These are phyloP conservation scores for Cantharis nigra DNA, from an alignment of 2,888 invertebrate species.

Conservation along the genomic window DNA sequence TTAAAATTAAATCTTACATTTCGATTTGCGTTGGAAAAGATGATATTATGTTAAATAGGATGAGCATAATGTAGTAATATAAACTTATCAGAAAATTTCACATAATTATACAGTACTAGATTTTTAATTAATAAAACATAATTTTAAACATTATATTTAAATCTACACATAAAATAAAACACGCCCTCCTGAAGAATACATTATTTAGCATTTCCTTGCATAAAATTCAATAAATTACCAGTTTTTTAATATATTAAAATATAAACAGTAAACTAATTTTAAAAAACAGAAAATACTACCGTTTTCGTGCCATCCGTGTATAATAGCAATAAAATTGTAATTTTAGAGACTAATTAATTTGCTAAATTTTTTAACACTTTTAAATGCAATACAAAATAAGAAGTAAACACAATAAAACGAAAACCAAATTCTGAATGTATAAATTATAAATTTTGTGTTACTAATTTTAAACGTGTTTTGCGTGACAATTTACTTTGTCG, in stretches of 20 bases:
- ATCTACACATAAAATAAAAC: neutral
- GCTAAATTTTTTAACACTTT: neutral
- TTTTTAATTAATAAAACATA: neutral
- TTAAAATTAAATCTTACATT: neutral
- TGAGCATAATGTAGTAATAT: neutral
- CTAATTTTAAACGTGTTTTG: conserved; percentile 21
- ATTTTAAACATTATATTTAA: neutral
- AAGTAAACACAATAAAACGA: neutral
- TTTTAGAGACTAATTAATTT: neutral
- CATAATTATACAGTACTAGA: neutral
- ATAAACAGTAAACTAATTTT: neutral
- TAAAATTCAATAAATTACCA: neutral
- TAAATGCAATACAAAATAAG: neutral
- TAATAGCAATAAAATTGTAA: neutral
- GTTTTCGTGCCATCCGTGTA: neutral
- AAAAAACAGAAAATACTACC: neutral
- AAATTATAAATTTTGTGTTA: neutral
- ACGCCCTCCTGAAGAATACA: neutral
- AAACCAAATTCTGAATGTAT: neutral
- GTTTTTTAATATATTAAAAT: neutral
- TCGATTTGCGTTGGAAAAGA: neutral
- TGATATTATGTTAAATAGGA: neutral
- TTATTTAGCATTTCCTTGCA: neutral
- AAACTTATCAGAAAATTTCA: neutral
- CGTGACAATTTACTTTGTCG: conserved; percentile 31